Conservation (phyloP, 2,797 vertebrate species). For the Tolypeutes matacus region DNA sequence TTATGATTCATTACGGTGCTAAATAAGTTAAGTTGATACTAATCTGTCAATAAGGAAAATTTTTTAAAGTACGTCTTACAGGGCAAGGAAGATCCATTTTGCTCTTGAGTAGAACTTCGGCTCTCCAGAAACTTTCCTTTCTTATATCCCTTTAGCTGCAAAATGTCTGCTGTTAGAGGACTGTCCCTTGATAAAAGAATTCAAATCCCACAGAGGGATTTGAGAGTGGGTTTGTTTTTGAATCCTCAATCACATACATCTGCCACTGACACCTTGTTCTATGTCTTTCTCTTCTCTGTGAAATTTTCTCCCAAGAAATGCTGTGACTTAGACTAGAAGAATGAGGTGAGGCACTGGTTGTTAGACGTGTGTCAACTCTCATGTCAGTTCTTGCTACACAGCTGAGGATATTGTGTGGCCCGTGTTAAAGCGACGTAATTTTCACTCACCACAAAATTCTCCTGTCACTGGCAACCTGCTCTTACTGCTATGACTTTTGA, state of each 20-base stretch:
- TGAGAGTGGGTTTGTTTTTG: background rate
- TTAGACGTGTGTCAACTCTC: rapidly evolving
- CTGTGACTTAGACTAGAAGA: background rate
- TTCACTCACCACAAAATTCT: rapidly evolving
- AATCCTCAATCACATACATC: background rate
- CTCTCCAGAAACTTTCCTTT: background rate
- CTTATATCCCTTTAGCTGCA: too few species aligned
- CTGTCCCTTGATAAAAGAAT: background rate
- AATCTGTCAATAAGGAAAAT: background rate
- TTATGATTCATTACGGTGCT: background rate
- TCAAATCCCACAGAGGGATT: background rate
- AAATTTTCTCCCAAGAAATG: background rate
- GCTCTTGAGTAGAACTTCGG: background rate
- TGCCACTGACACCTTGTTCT: background rate
- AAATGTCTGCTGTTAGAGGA: background rate
- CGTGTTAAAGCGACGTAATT: rapidly evolving
- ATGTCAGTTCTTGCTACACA: too few species aligned
- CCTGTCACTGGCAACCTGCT: background rate
- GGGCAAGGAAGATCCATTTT: too few species aligned
- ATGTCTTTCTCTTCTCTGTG: background rate
- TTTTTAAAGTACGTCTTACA: background rate
- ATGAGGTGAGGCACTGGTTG: rapidly evolving
- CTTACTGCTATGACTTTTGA: background rate
- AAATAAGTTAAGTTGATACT: too few species aligned
- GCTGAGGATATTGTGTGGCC: rapidly evolving